Conservation (phyloP, 1,140 invertebrate species). For the Dufourea novaeangliae region DNA sequence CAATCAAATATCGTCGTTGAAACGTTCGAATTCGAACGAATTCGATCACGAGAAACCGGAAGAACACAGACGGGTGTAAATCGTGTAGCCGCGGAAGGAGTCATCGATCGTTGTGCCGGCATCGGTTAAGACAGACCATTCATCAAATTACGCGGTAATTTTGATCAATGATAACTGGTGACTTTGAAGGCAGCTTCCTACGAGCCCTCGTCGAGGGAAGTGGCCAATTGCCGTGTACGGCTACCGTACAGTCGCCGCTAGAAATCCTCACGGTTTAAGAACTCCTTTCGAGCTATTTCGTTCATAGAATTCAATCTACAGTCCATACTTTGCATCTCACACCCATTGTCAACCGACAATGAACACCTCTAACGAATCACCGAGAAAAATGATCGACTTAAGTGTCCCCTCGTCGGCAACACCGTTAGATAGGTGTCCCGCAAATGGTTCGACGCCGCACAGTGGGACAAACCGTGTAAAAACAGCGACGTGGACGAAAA, state of each 20-base stretch:
- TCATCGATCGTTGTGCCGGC: constrained; percentile 60
- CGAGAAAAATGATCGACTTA: neutral
- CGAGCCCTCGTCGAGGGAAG: constrained; percentile 78
- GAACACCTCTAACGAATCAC: too few species aligned
- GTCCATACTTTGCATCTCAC: neutral
- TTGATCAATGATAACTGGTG: constrained; percentile 80
- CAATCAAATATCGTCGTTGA: too few species aligned
- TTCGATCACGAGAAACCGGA: too few species aligned
- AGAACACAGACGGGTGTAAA: too few species aligned
- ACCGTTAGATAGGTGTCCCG: constrained; percentile 46
- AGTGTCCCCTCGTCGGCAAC: neutral
- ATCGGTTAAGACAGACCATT: constrained; percentile 66
- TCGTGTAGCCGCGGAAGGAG: neutral
- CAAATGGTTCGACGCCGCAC: constrained; percentile 40
- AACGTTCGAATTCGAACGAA: too few species aligned
- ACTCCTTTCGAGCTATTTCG: constrained; percentile 36
- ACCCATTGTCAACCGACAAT: too few species aligned
- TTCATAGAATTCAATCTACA: too few species aligned
- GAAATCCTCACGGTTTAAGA: constrained; percentile 72
- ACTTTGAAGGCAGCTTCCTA: constrained; percentile 81
- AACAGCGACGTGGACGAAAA: too few species aligned
- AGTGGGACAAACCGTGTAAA: too few species aligned
- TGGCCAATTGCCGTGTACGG: constrained; percentile 77
- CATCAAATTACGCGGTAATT: constrained; percentile 77
- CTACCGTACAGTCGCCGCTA: constrained; percentile 78